A percentile compares a stretch with the other conserved stretches of the same genome.
phyloP scores from a whole-genome alignment of 1,140 invertebrate genomes.

The Cepaea nemoralis region DNA sequence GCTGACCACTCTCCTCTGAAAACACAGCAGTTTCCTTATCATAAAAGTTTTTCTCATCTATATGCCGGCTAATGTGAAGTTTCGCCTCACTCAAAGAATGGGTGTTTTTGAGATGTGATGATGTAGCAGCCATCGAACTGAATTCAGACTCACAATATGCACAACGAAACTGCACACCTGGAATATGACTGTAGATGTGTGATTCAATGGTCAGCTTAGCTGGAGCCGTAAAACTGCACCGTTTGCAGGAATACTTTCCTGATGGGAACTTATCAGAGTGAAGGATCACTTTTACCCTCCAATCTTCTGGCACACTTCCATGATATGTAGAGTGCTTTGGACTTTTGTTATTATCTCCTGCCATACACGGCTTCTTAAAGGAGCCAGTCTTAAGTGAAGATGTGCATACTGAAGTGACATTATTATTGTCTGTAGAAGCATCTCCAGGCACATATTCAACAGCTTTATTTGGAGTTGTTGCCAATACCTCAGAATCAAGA shows the following conservation, averaged over 20 bases:
- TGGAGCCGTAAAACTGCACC: slow-evolving; percentile 50
- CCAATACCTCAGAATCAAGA: not conserved
- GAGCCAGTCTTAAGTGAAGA: not conserved
- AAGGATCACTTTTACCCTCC: slow-evolving; percentile 29
- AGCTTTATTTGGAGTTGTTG: not conserved
- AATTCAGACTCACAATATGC: slow-evolving; percentile 51
- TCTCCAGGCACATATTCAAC: not conserved
- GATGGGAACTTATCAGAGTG: slow-evolving; percentile 9
- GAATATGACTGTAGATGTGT: slow-evolving; percentile 57
- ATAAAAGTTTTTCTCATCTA: slow-evolving; percentile 51
- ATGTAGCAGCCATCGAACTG: slow-evolving; percentile 45
- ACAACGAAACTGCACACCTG: slow-evolving; percentile 55
- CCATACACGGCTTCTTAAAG: not conserved
- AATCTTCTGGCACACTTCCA: slow-evolving; percentile 4
- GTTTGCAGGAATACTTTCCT: slow-evolving; percentile 44
- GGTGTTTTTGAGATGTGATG: slow-evolving; percentile 49
- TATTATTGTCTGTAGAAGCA: not conserved
- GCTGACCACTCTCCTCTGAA: not conserved
- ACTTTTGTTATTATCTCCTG: not conserved
- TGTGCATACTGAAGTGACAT: not conserved
- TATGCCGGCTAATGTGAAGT: slow-evolving; percentile 47
- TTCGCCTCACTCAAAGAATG: slow-evolving; percentile 50
- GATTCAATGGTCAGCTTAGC: slow-evolving; percentile 51
- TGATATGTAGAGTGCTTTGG: slow-evolving; percentile 6
- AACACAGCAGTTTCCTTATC: slow-evolving; percentile 35